Evolutionary conservation across 2,888 invertebrate species (phyloP), one percentile per base, ranked within the genome.

Genomic region (Cataglyphis rosenhaueri): DNA sequence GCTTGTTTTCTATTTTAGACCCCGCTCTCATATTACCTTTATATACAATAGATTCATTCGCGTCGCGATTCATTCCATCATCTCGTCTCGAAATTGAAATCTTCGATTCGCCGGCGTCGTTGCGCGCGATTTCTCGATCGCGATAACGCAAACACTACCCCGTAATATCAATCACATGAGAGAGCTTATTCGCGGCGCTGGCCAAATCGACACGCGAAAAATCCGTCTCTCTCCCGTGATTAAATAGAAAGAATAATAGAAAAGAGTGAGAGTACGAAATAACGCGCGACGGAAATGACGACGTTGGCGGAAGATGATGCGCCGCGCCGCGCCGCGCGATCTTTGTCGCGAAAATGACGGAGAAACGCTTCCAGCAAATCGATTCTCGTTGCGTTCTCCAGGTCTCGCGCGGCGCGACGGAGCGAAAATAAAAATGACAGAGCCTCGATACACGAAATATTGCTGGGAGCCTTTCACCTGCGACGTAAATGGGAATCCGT

Each of bases 381-480:
- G 87, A 82, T 87, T 62, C 70, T 71, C 74, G 65, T 52, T 62
- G 65, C 65, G 59, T 38, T 32, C 48, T 12, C 32, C 29, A 9
- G 52, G 15, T 25, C 12, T 35, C 25, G 5, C 57, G 25, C 12
- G 21, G 21, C 38, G 38, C 29, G 55, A 35, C n/a, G 38, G 12
- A 52, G 25, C 62, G 25, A 64, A 76, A 62, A 85, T 81, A 84
- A 85, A 82, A 85, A 66, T 84, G 82, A 87, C 73, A 71, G 29
- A 62, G 57, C 41, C 81, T 84, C 81, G 85, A 84, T 87, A 84
- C 44, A 87, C 85, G 85, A 65, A 65, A 85, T 82, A 59, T 65
- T 59, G 59, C 76, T 75, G 38, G 68, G 38, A 52, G 32, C 21
- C 10, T 21, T 78, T 68, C 68, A 48, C 48, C 25, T 21, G 41